These are phyloP conservation scores for Atherix ibis DNA, from an alignment of 2,888 invertebrate species.

Conservation along the genomic window DNA sequence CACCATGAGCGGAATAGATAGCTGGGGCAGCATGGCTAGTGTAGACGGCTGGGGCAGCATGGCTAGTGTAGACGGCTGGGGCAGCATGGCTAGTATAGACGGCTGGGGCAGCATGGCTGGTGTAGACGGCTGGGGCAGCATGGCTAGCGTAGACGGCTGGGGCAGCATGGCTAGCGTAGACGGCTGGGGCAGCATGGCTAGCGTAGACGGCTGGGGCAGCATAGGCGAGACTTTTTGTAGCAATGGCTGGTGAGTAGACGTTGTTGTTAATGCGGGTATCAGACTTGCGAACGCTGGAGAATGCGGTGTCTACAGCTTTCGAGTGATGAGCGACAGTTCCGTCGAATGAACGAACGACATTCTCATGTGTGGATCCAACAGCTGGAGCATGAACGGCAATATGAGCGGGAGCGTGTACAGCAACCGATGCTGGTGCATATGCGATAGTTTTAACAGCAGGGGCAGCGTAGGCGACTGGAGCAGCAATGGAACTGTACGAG, in stretches of 20 bases:
- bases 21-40: no score
- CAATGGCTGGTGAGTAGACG: conserved; percentile 34
- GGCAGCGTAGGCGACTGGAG: conserved; percentile 14
- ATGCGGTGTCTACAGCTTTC: conserved; percentile 43
- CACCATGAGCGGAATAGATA: conserved; percentile 18
- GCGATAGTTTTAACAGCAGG: conserved; percentile 18
- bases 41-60: no score
- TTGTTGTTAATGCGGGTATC: conserved; percentile 43
- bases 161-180: no score
- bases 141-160: no score
- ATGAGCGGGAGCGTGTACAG: conserved; percentile 18
- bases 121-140: no score
- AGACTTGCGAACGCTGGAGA: conserved; percentile 43
- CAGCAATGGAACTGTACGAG: conserved; percentile 13
- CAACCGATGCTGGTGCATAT: conserved; percentile 22
- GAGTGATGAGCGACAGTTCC: conserved; percentile 40
- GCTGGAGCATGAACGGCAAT: conserved; percentile 22
- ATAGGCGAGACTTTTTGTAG: no score
- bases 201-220: no score
- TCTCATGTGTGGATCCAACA: conserved; percentile 34
- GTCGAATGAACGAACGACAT: conserved; percentile 38
- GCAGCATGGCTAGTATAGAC: no score
- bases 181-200: no score
- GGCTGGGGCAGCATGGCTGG: no score
- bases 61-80: no score